phyloP scores from a whole-genome alignment of 2,113 vertebrate species.

The Elgaria multicarinata region DNA sequence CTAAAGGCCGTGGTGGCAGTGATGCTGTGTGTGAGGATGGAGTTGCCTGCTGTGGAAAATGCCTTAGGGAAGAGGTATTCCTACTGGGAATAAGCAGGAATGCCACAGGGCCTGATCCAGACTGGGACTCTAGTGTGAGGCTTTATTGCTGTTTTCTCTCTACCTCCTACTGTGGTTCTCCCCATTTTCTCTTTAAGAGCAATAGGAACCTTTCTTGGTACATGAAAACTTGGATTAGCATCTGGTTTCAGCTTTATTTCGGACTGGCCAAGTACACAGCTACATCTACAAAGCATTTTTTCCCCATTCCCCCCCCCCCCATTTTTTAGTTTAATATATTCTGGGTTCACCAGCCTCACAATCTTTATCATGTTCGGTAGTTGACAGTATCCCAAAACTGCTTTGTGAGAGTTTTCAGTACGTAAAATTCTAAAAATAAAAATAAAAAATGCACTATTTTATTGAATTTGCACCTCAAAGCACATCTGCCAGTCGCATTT shows the following conservation, averaged over 20 bases:
- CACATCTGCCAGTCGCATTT: background rate
- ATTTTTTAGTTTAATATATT: background rate
- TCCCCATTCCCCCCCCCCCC: background rate
- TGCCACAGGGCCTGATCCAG: no score
- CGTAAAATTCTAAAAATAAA: background rate
- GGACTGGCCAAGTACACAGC: background rate
- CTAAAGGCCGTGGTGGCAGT: no score
- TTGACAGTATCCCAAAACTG: background rate
- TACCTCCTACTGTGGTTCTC: background rate
- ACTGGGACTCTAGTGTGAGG: no score
- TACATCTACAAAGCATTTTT: conserved; percentile 11
- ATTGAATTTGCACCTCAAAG: background rate
- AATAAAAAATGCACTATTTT: background rate
- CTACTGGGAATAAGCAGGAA: no score
- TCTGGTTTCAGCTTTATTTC: background rate
- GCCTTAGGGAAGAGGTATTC: no score
- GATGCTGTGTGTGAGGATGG: no score
- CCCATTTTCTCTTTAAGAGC: background rate
- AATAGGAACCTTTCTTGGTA: background rate
- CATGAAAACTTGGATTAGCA: background rate
- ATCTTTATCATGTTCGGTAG: background rate
- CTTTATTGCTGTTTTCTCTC: no score
- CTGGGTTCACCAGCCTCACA: background rate
- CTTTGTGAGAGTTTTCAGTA: background rate
- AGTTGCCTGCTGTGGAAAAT: no score